Evolutionary conservation across 2,797 vertebrate species (phyloP).

Genomic region (Carduelis carduelis): DNA sequence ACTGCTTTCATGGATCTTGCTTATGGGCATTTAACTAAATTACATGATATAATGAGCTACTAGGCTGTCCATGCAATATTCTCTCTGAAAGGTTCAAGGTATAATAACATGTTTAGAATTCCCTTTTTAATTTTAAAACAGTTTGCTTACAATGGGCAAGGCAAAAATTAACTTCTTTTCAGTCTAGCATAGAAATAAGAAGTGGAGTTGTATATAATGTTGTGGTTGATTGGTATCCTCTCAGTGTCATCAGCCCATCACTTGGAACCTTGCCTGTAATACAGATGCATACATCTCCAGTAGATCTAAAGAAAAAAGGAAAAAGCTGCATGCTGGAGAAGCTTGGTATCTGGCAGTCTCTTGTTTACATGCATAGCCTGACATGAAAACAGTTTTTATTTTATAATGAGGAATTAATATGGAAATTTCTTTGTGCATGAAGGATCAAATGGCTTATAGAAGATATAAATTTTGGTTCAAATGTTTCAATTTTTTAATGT

Average conservation of each 20-base stretch:
- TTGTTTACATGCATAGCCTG: not conserved
- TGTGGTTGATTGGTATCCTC: not conserved
- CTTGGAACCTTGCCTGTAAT: not conserved
- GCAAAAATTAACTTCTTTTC: not conserved
- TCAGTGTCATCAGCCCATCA: not conserved
- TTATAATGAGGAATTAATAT: not conserved
- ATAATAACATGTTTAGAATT: not conserved
- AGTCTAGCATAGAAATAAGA: not conserved
- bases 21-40: constrained; percentile 1
- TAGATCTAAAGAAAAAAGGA: not conserved
- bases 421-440: not conserved
- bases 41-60: not conserved
- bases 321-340: not conserved
- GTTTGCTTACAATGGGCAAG: not conserved
- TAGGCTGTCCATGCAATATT: not conserved
- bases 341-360: not conserved
- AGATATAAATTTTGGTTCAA: not conserved
- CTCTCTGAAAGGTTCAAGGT: constrained; percentile 21
- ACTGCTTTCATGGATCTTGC: not conserved
- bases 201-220: not conserved
- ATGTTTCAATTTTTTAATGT: not conserved
- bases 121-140: not conserved
- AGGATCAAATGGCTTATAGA: not conserved
- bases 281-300: not conserved
- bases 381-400: not conserved